These are phyloP conservation scores for Hexactinellida sp. DNA, from an alignment of 37 sponge, comb jelly and placozoan genomes.

Conservation along the genomic window DNA sequence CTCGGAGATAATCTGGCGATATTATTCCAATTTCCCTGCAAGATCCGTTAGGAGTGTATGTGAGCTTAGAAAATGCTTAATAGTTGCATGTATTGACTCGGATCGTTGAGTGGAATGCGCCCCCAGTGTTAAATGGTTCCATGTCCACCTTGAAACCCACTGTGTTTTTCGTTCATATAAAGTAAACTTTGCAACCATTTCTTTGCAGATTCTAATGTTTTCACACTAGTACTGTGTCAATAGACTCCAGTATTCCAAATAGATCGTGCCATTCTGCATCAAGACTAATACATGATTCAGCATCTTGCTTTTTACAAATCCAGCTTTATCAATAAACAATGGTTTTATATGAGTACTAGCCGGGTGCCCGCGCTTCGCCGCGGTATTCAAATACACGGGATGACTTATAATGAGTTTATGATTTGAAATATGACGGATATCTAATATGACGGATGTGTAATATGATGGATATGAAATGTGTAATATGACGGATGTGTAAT, in stretches of 20 bases:
- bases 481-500: no score
- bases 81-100: background rate
- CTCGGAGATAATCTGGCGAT: background rate
- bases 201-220: conserved; percentile 2
- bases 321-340: no score
- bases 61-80: conserved; percentile 1
- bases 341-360: no score
- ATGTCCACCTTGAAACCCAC: background rate
- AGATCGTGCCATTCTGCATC: background rate
- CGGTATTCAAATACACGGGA: no score
- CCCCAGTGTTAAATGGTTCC: background rate
- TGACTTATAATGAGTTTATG: no score
- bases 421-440: no score
- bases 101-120: background rate
- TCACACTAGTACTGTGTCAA: background rate
- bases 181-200: conserved; percentile 11
- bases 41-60: conserved; percentile 6
- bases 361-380: no score
- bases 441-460: no score
- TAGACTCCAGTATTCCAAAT: background rate
- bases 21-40: conserved; percentile 5
- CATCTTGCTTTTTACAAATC: background rate
- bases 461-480: no score
- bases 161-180: conserved; percentile 9
- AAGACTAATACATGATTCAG: background rate